Conservation (phyloP, 2,797 vertebrate genomes). For the Neoniphon sammara region DNA sequence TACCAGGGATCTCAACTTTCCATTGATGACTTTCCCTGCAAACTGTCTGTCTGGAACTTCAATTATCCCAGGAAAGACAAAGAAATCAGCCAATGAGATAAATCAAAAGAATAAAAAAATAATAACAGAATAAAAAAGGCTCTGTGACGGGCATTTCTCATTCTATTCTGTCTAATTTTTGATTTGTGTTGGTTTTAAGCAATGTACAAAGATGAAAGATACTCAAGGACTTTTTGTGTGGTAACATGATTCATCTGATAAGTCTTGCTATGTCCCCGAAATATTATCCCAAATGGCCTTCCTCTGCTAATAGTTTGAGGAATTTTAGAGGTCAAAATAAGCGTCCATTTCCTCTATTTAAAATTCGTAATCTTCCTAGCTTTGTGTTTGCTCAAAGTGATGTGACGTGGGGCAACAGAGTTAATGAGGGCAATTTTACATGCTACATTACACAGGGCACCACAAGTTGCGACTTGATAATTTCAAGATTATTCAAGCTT, state of each 20-base stretch:
- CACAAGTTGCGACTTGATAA: conserved; percentile 34
- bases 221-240: not conserved
- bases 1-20: conserved; percentile 63
- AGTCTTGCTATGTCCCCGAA: not conserved
- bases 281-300: conserved; percentile 16
- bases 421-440: conserved; percentile 49
- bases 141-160: conserved; percentile 38
- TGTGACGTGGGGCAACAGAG: conserved; percentile 18
- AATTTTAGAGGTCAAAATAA: conserved; percentile 20
- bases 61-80: conserved; percentile 68
- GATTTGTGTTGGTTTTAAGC: conserved; percentile 21
- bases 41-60: conserved; percentile 58
- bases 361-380: conserved; percentile 18
- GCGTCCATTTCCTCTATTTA: conserved; percentile 33
- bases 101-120: conserved; percentile 40
- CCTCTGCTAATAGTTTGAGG: conserved; percentile 19
- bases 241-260: conserved; percentile 20
- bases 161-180: conserved; percentile 14
- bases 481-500: conserved; percentile 23
- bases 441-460: conserved; percentile 45
- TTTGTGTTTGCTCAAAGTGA: conserved; percentile 26
- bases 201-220: conserved; percentile 6
- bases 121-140: conserved; percentile 23
- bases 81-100: conserved; percentile 26
- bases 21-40: conserved; percentile 57